These are phyloP conservation scores for Threskiornis aethiopicus DNA, from an alignment of 2,797 vertebrate genomes.

Conservation along the genomic window DNA sequence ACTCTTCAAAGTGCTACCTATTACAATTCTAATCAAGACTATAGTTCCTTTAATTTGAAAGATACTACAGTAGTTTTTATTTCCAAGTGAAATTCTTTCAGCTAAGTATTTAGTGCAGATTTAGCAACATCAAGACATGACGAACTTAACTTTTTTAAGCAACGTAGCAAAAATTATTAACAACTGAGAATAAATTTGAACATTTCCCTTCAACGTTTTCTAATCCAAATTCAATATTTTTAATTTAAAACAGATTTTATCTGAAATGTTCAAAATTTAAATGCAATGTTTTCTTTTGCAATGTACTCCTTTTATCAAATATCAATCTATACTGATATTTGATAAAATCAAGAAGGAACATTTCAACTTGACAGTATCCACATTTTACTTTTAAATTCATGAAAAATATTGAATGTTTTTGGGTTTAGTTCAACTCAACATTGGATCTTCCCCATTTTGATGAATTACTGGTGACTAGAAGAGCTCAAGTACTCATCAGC, in stretches of 20 bases:
- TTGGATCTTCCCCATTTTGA: background rate
- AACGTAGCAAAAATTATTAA: background rate
- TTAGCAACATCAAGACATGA: background rate
- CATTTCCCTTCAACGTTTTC: background rate
- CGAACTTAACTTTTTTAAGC: background rate
- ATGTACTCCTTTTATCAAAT: background rate
- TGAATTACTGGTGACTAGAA: background rate
- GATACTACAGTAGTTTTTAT: background rate
- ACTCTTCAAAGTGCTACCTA: background rate
- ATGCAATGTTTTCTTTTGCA: background rate
- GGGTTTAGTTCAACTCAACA: background rate
- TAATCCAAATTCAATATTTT: background rate
- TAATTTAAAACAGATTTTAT: background rate
- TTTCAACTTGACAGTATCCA: background rate
- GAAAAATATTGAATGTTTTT: background rate
- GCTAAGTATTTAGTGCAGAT: background rate
- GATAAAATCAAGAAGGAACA: background rate
- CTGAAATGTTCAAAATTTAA: background rate
- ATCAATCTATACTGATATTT: background rate
- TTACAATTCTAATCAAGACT: background rate
- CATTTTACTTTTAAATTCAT: background rate
- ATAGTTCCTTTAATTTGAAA: background rate
- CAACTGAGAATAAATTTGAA: background rate
- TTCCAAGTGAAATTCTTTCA: background rate
- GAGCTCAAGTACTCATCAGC: background rate